These are phyloP conservation scores for Cerceris ruficornis DNA, from an alignment of 2,888 invertebrate species.

Conservation along the genomic window DNA sequence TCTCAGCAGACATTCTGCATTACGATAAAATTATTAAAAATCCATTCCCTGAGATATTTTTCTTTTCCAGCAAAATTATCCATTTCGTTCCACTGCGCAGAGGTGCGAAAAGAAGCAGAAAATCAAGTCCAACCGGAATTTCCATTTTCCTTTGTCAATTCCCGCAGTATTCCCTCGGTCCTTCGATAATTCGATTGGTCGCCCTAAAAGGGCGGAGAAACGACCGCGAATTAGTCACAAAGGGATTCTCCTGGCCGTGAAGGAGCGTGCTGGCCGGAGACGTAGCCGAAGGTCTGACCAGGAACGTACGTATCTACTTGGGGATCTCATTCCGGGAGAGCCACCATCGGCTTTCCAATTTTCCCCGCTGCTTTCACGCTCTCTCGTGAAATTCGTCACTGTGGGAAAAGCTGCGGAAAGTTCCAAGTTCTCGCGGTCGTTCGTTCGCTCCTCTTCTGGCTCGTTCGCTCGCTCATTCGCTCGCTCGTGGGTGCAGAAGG, in stretches of 20 bases:
- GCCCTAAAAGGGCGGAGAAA: not conserved
- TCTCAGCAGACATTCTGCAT: too few relatives aligned
- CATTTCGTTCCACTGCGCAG: too few relatives aligned
- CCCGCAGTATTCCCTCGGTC: too few relatives aligned
- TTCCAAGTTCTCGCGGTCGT: not conserved
- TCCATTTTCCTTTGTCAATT: too few relatives aligned
- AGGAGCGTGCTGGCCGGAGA: not conserved
- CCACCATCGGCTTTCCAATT: constrained; percentile 50
- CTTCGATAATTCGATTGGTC: not conserved
- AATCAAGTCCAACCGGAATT: too few relatives aligned
- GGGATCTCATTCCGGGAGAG: constrained; percentile 39
- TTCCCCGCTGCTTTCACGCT: constrained; percentile 12
- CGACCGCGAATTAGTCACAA: constrained; percentile 49
- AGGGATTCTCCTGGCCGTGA: constrained; percentile 24
- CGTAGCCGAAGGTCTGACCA: not conserved
- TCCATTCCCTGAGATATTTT: too few relatives aligned
- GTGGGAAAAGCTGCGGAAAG: constrained; percentile 24
- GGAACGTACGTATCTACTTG: not conserved
- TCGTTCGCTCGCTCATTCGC: too few relatives aligned
- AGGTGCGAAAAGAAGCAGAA: too few relatives aligned
- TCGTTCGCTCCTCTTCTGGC: not conserved
- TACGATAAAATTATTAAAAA: too few relatives aligned
- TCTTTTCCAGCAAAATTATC: too few relatives aligned
- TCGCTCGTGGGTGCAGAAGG: too few relatives aligned
- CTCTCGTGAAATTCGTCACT: constrained; percentile 24